Conservation (phyloP, 2,113 vertebrate species). For the Sciurus niger region DNA sequence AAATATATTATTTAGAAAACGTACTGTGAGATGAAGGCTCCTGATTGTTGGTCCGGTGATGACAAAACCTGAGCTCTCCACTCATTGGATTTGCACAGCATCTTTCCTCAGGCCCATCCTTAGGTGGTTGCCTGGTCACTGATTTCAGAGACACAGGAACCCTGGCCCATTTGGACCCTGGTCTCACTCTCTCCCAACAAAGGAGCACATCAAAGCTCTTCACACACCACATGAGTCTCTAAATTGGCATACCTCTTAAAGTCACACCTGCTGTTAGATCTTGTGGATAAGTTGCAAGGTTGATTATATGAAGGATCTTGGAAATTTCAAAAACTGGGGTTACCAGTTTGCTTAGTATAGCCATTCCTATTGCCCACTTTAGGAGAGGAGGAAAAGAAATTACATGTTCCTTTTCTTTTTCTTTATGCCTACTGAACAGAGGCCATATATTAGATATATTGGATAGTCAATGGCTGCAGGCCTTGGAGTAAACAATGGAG, state of each 20-base stretch:
- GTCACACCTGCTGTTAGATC: not conserved
- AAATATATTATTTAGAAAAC: not conserved
- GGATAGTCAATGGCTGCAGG: not conserved
- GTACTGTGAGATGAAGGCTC: not conserved
- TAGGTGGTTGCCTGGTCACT: not conserved
- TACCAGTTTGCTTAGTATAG: not conserved
- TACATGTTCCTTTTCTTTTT: not conserved
- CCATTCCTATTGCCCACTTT: not conserved
- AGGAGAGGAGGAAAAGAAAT: not conserved
- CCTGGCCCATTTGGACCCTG: not conserved
- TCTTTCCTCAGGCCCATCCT: not conserved
- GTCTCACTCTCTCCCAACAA: not conserved
- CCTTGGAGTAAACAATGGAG: not conserved
- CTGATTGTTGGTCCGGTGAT: not conserved
- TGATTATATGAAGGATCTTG: not conserved
- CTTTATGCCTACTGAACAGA: not conserved
- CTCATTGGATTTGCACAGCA: not conserved
- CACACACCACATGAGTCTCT: not conserved
- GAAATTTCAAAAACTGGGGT: constrained; percentile 29
- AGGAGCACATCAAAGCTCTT: not conserved
- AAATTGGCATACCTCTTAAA: not conserved
- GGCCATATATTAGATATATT: not conserved
- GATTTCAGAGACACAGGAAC: not conserved
- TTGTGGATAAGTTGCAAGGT: not conserved
- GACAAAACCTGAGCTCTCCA: not conserved